A percentile compares a stretch with the other conserved stretches of the same genome.
phyloP scores from a whole-genome alignment of 2,888 invertebrate genomes.

The Zaprionus bogoriensis region DNA sequence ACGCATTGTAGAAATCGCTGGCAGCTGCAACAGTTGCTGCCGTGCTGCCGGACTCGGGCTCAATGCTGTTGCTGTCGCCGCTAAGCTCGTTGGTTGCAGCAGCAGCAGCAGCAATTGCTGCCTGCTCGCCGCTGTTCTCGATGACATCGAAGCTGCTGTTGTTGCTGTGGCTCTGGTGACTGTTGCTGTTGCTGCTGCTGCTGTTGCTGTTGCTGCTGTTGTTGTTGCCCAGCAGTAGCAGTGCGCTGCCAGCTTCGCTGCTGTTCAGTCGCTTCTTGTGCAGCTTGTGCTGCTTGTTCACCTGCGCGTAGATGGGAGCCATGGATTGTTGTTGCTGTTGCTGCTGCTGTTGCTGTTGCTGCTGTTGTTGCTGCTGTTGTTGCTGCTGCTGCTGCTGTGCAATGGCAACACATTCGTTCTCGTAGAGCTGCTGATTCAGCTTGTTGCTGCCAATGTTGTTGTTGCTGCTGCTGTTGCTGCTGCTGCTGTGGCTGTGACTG shows the following conservation, averaged over 20 bases:
- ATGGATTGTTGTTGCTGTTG: conserved; percentile 21
- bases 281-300: conserved; percentile 82
- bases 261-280: conserved; percentile 79
- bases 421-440: conserved; percentile 76
- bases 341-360: conserved; percentile 20
- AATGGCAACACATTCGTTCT: conserved; percentile 78
- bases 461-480: conserved; percentile 32
- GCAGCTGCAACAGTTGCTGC: conserved; percentile 17
- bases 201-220: conserved; percentile 56
- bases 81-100: conserved; percentile 13
- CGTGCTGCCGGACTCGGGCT: conserved; percentile 30
- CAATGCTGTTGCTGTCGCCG: conserved; percentile 22
- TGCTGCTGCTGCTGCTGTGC: conserved; percentile 54
- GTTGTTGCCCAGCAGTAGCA: conserved; percentile 43
- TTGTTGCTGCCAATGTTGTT: conserved; percentile 43
- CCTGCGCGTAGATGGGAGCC: conserved; percentile 82
- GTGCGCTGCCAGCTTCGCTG: no score
- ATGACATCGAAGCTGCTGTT: conserved; percentile 61
- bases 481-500: conserved; percentile 27
- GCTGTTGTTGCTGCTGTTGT: conserved; percentile 26
- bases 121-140: conserved; percentile 34
- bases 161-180: conserved; percentile 28
- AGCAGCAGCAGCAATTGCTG: conserved; percentile 2
- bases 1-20: conserved; percentile 65
- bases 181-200: conserved; percentile 50